These are phyloP conservation scores for Porites lutea DNA, from an alignment of 64 coral and sea anemone species.

Conservation along the genomic window DNA sequence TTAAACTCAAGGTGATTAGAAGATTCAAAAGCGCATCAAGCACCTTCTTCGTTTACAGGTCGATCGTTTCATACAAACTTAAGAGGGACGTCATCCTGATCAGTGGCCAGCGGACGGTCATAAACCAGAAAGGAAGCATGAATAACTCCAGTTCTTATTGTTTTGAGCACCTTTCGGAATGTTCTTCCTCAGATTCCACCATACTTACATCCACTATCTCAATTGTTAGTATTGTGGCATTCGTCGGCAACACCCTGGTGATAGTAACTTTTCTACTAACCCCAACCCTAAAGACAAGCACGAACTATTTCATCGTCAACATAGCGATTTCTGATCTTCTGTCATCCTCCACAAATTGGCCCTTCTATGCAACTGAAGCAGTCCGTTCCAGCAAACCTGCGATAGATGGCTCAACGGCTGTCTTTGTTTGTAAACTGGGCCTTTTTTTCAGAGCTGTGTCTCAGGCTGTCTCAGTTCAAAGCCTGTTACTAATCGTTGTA, in stretches of 20 bases:
- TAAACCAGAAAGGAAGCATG: neutral
- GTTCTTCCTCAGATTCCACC: neutral
- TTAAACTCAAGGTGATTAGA: too few species aligned
- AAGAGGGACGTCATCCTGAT: too few species aligned
- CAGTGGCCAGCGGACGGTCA: too few species aligned
- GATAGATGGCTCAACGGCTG: neutral
- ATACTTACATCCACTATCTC: neutral
- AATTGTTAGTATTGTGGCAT: neutral
- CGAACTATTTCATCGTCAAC: slow-evolving; percentile 32
- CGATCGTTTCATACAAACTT: too few species aligned
- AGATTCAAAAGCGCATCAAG: too few species aligned
- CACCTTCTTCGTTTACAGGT: too few species aligned
- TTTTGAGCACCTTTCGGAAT: neutral
- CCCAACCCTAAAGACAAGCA: neutral
- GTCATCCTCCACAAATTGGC: neutral
- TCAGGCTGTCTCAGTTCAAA: slow-evolving; percentile 11
- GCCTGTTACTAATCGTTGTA: neutral
- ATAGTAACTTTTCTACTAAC: neutral
- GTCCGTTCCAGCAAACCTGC: neutral
- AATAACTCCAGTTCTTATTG: neutral
- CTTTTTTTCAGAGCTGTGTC: slow-evolving; percentile 8
- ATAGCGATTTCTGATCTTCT: slow-evolving; percentile 7
- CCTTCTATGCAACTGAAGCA: slow-evolving; percentile 4
- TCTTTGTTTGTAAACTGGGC: slow-evolving; percentile 2
- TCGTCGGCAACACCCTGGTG: slow-evolving; percentile 11